Conservation (phyloP, 2,797 vertebrate genomes). For the Naso thynnoides region DNA sequence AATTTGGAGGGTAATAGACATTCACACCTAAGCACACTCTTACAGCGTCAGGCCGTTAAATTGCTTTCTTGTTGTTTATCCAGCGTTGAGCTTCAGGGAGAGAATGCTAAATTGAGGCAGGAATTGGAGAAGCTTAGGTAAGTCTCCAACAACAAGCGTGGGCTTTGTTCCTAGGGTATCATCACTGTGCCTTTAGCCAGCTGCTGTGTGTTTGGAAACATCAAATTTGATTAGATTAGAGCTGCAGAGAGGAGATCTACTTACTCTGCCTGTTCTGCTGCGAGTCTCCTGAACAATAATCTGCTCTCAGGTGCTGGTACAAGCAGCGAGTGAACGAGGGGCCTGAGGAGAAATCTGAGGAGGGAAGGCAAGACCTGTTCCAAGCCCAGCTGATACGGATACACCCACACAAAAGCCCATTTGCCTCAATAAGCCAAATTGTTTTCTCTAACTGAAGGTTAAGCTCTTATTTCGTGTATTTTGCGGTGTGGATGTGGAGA, state of each 20-base stretch:
- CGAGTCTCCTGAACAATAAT: constrained; percentile 70
- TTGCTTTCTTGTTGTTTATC: constrained; percentile 69
- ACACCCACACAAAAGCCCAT: constrained; percentile 27
- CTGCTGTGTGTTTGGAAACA: constrained; percentile 80
- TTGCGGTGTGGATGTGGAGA: constrained; percentile 63
- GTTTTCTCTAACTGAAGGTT: constrained; percentile 69
- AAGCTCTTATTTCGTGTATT: constrained; percentile 54
- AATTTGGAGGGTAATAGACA: constrained; percentile 26
- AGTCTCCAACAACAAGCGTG: constrained; percentile 70
- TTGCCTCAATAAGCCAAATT: constrained; percentile 1
- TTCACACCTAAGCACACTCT: constrained; percentile 35
- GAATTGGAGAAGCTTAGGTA: constrained; percentile 83
- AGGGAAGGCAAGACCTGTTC: constrained; percentile 76
- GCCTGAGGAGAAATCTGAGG: constrained; percentile 79
- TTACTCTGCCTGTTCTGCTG: constrained; percentile 67
- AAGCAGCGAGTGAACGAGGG: constrained; percentile 72
- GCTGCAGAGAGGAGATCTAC: constrained; percentile 69
- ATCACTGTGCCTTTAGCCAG: constrained; percentile 68
- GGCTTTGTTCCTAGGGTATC: constrained; percentile 75
- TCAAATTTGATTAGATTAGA: constrained; percentile 79
- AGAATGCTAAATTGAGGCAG: constrained; percentile 78
- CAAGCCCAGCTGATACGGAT: constrained; percentile 74
- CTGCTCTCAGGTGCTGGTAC: constrained; percentile 75
- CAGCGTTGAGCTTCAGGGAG: constrained; percentile 78
- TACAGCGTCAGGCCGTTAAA: constrained; percentile 50